Evolutionary conservation across 2,113 vertebrate genomes (phyloP).

Genomic region (Sorex fumeus): DNA sequence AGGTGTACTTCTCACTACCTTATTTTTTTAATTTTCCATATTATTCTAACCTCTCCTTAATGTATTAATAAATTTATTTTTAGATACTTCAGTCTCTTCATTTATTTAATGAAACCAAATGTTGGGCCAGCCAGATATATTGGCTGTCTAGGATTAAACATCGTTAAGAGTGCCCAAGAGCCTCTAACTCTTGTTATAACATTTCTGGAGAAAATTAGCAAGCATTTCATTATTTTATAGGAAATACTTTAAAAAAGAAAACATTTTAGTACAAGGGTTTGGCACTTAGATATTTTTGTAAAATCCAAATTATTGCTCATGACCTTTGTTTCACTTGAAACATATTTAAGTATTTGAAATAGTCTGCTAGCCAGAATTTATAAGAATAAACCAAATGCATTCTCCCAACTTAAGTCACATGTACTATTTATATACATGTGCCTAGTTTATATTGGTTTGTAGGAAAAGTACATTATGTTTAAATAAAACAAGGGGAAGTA

Average conservation of each 20-base stretch:
- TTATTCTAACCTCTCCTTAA: neutral
- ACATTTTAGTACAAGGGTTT: neutral
- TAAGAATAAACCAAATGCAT: slow-evolving; percentile 19
- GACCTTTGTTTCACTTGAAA: neutral
- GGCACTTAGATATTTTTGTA: neutral
- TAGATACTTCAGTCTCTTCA: slow-evolving; percentile 27
- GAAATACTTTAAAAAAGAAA: slow-evolving; percentile 43
- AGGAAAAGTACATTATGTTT: slow-evolving; percentile 2
- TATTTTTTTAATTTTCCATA: slow-evolving; percentile 42
- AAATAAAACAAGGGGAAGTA: slow-evolving; percentile 27
- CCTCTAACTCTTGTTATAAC: neutral
- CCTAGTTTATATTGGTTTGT: neutral
- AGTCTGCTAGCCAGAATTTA: neutral
- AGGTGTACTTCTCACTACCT: neutral
- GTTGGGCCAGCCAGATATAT: slow-evolving; percentile 14
- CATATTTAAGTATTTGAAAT: neutral
- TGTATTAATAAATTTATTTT: neutral
- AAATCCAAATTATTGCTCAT: neutral
- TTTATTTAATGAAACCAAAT: slow-evolving; percentile 33
- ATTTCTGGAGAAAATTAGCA: slow-evolving; percentile 11
- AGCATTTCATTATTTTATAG: neutral
- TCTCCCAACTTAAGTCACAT: neutral
- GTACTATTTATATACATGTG: neutral
- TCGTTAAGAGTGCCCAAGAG: slow-evolving; percentile 35
- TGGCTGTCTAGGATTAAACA: neutral